phyloP scores from a whole-genome alignment of 2,888 invertebrate species.

The Pseudeuparius sepicola region DNA sequence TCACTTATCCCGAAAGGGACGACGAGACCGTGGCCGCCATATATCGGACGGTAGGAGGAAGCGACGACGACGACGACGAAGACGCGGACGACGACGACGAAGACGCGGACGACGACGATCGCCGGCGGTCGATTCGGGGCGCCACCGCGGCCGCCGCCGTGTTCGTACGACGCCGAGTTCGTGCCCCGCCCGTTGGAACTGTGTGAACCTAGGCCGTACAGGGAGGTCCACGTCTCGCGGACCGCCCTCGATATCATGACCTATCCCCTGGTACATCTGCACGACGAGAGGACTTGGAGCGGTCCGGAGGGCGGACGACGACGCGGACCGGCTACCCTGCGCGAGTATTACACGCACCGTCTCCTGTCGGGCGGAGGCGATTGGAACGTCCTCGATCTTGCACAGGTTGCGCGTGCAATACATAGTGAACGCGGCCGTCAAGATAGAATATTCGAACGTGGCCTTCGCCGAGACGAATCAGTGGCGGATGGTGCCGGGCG shows the following conservation, averaged over 20 bases:
- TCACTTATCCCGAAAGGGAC: no score
- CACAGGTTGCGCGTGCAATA: slow-evolving; percentile 9
- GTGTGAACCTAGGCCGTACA: neutral
- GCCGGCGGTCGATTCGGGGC: slow-evolving; percentile 7
- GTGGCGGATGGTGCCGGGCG: no score
- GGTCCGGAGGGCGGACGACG: neutral
- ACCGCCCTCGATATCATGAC: slow-evolving; percentile 6
- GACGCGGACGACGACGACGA: no score
- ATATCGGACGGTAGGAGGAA: no score
- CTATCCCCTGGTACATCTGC: slow-evolving; percentile 6
- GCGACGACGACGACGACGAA: no score
- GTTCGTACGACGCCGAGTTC: slow-evolving; percentile 11
- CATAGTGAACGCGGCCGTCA: slow-evolving; percentile 7
- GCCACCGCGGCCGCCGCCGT: slow-evolving; percentile 5
- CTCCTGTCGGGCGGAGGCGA: no score
- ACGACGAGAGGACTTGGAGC: slow-evolving; percentile 2
- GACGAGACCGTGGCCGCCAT: no score
- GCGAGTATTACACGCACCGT: no score
- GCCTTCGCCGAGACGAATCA: slow-evolving; percentile 2
- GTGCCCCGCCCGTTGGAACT: slow-evolving; percentile 3
- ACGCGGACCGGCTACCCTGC: neutral
- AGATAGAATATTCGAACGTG: slow-evolving; percentile 5
- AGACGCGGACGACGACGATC: no score
- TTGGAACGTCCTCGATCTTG: no score
- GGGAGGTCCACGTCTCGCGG: slow-evolving; percentile 1